Base-by-base conservation (phyloP, 1,140 invertebrate species). In the Drosophila aff. region DNA sequence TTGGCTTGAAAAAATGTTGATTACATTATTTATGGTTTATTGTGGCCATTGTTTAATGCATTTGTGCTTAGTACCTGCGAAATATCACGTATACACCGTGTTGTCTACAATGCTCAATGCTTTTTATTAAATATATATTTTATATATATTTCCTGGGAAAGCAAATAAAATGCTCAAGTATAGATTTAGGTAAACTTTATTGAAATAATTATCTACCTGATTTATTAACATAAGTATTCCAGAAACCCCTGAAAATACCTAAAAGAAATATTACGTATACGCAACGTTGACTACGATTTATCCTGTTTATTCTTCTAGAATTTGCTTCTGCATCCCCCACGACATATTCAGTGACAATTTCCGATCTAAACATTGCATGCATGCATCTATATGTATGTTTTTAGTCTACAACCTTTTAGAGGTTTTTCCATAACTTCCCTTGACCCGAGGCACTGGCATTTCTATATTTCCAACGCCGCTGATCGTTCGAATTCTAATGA, bases 401-500 rank as follows among this genome's bases (percentile, higher is more conserved):
- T 55, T 38, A 7, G 18, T 38, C 52, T 55, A 38, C 26, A 63
- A 63, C 33, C 36, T 33, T 18, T 28, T 40, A 55, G 23, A 53
- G 50, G 50, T 55, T 63, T 63, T 46, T 60, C 26, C 40, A 43
- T 58, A 66, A 52, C 21, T 53, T 44, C 33, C 64, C 41, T 68
- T 71, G 67, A 71, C 63, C 67, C 49, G 36, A 10, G 53, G 33
- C 53, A 40, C 21, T 55, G 53, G 53, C 53, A 28, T 50, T 50
- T 33, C 36, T 33, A 72, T 60, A 55, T 55, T 60, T 60, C 69
- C 38, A 67, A 21, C 52, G 36, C 63, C 69, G 44, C 31, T 16
- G 69, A 72, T 73, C 50, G 53, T 50, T 62, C 47, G 38, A 73
- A 58, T 67, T 81, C 61, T 81, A 72, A 81, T 76, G 41, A 74